Base-by-base conservation (phyloP, 1,140 invertebrate genomes). In the Ladona fulva region DNA sequence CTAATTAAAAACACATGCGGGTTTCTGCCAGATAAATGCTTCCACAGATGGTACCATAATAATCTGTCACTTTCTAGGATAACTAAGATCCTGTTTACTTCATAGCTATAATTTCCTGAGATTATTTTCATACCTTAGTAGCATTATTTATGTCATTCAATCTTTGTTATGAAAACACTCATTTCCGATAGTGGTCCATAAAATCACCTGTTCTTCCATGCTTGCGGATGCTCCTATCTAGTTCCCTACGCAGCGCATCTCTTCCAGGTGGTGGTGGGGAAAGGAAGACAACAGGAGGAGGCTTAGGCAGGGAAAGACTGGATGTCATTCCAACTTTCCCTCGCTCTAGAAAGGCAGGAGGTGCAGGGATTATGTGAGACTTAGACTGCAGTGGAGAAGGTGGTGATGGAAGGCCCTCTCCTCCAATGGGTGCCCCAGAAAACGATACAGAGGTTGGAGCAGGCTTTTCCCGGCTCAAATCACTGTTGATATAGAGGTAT, bases 141-240 rank as follows among this genome's bases (percentile, higher is more conserved):
- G 29, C 29, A 37, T 37, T 37, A 37, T 37, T 37, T 37, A 37
- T 37, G 29, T 37, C 29, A 37, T 37, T 37, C 29, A 37, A 37
- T 37, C 29, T 37, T 37, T 37, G 1, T 37, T 37, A 37, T 37
- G 29, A 37, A 37, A 37, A 37, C 29, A 37, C 29, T 37, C 29
- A 37, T 37, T 37, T 37, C 29, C 29, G 29, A 37, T 37, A 37
- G 29, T 37, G 29, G 29, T 37, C 29, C 29, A 37, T 37, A 37
- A 66, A 66, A 66, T 66, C 52, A 66, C 52, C 52, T 66, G 52
- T 66, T 66, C 52, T 66, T 66, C 52, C 52, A 66, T 66, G 52
- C 52, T 66, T 66, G 16, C 52, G 52, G n/a, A 66, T 66, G 52
- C 52, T 66, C 52, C 52, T 16, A 22, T 66, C 52, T 19, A 66